Conservation (phyloP, 37 sponge, comb jelly and placozoan genomes). For the Aplysina aerophoba region DNA sequence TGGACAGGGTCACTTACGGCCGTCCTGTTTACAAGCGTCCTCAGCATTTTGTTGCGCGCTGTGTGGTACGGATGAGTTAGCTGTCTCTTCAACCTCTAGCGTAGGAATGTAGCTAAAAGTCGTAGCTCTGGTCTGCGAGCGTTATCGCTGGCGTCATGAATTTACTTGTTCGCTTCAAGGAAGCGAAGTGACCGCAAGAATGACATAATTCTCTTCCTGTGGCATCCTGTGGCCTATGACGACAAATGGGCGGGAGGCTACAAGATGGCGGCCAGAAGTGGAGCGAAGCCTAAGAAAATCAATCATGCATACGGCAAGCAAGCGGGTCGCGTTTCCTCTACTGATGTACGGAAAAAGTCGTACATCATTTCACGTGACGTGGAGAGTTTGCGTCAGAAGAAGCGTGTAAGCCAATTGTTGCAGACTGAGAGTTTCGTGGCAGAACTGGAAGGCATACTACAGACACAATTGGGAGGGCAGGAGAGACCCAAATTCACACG, state of each 20-base stretch:
- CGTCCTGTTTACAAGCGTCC: no score
- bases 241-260: not conserved
- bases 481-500: not conserved
- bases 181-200: no score
- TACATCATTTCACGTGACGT: constrained; percentile 61
- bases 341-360: constrained; percentile 2
- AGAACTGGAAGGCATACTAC: constrained; percentile 73
- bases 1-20: no score
- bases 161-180: no score
- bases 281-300: not conserved
- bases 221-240: no score
- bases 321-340: not conserved
- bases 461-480: constrained; percentile 47
- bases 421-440: constrained; percentile 43
- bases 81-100: no score
- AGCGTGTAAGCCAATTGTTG: constrained; percentile 69
- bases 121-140: no score
- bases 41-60: no score
- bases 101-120: no score
- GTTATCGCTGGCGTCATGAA: no score
- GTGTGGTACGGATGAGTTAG: no score
- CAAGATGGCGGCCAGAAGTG: constrained; percentile 9
- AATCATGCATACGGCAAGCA: not conserved
- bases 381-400: constrained; percentile 43
- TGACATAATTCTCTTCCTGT: no score